phyloP scores from a whole-genome alignment of 2,797 vertebrate species.

The Schizopygopsis pylzovi region DNA sequence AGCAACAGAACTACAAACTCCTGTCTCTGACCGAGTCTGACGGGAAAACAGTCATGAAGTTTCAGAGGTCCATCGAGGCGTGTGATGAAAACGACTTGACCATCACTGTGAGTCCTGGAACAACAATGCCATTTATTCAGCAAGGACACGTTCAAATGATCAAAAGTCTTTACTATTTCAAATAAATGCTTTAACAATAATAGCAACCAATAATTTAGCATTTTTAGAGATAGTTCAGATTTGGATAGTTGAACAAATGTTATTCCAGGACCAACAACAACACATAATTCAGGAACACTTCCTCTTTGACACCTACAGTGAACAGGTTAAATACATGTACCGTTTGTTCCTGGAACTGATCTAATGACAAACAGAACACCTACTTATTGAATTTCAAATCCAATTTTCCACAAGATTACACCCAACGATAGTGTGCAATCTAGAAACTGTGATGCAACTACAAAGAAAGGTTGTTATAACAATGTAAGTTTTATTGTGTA shows the following conservation, averaged over 20 bases:
- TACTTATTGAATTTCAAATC: not conserved
- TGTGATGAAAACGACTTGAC: slow-evolving; percentile 77
- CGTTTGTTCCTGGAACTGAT: not conserved
- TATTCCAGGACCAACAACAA: not conserved
- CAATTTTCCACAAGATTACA: not conserved
- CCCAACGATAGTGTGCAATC: not conserved
- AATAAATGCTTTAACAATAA: not conserved
- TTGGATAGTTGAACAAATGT: not conserved
- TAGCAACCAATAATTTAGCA: not conserved
- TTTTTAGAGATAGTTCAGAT: not conserved
- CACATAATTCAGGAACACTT: not conserved
- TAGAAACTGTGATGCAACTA: not conserved
- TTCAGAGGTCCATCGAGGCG: slow-evolving; percentile 70
- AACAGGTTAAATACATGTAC: not conserved
- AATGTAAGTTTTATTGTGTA: not conserved
- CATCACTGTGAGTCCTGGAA: slow-evolving; percentile 75
- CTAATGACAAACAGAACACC: not conserved
- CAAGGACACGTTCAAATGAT: not conserved
- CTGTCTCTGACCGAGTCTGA: slow-evolving; percentile 73
- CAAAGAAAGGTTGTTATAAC: not conserved
- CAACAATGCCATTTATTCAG: not conserved
- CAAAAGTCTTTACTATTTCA: not conserved
- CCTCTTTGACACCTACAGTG: too few relatives aligned
- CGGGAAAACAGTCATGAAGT: slow-evolving; percentile 76
- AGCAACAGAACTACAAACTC: slow-evolving; percentile 79